Evolutionary conservation across 2,888 invertebrate genomes (phyloP), one percentile per base, ranked within the genome.

Genomic region (Mimas tiliae): DNA sequence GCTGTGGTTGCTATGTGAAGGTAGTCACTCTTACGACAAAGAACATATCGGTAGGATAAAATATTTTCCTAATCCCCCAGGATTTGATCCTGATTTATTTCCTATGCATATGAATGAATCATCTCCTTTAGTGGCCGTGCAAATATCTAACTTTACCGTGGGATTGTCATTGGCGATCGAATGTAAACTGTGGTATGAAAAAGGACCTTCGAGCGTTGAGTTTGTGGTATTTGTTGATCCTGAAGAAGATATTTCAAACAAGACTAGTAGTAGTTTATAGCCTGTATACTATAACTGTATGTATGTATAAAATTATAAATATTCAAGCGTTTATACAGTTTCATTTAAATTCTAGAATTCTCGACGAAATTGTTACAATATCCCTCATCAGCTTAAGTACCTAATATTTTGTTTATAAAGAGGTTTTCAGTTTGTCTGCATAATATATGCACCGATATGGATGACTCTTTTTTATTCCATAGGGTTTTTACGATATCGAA

Each of bases 51-150:
- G 88, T 0, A 81, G 48, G 8, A 85, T 93, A 68, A 81, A 74
- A 21, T 93, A 93, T 67, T 87, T 82, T 67, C 93, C 93, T 0
- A 72, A 92, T 67, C 93, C 93, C 0, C 93, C 93, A 0, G 93
- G 92, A 7, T 81, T 88, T 65, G 89, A 90, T 55, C 83, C 90
- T 0, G 69, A 70, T 4, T 48, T 76, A 33, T 91, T 86, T 65
- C 90, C 93, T 6, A 67, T 89, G 8, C 72, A 77, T 27, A 75
- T 75, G 66, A 69, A 74, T 14, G 71, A 65, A 7, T 71, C 76
- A 8, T 81, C 88, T 1, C 90, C 89, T 3, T 71, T 92, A 21
- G 73, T 92, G 12, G 92, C 88, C 6, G 72, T 93, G 48, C 93
- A 92, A 70, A 77, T 93, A 67, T 82, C 84, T 0, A 77, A 87